Percentiles rank a stretch among this genome's conserved stretches.
Evolutionary conservation across 2,888 invertebrate genomes (phyloP).

Genomic region (Plagodis dolabraria): DNA sequence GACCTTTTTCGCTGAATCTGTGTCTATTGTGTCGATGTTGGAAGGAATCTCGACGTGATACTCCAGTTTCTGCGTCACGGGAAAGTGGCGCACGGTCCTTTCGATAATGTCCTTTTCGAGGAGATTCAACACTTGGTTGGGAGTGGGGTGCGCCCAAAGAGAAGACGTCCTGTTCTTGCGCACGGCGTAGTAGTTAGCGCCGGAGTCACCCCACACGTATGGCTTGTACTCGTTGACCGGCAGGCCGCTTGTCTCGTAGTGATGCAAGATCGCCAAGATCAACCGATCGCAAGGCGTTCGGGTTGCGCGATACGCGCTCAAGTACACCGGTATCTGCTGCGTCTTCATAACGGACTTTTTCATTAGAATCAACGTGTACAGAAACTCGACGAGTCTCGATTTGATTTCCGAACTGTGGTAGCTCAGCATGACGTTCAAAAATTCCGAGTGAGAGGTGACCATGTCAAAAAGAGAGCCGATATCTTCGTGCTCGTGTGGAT

Average conservation of each 20-base stretch:
- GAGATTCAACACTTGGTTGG: conserved; percentile 89
- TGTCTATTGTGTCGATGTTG: conserved; percentile 41
- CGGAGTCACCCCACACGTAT: conserved; percentile 93
- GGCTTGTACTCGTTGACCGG: conserved; percentile 89
- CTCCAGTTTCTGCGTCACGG: conserved; percentile 85
- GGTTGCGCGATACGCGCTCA: conserved; percentile 92
- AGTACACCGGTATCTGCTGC: conserved; percentile 89
- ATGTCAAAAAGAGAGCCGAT: conserved; percentile 88
- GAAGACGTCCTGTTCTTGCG: conserved; percentile 81
- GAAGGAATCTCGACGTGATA: conserved; percentile 68
- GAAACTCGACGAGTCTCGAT: conserved; percentile 87
- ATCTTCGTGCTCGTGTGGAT: conserved; percentile 73
- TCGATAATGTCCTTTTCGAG: conserved; percentile 87
- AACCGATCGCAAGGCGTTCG: conserved; percentile 88
- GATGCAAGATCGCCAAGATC: conserved; percentile 87
- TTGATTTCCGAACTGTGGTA: conserved; percentile 76
- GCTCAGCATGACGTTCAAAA: conserved; percentile 88
- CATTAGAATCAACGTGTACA: conserved; percentile 86
- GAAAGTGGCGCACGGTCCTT: conserved; percentile 89
- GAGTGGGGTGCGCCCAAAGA: conserved; percentile 89
- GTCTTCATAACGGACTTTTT: conserved; percentile 87
- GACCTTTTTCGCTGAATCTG: conserved; percentile 42
- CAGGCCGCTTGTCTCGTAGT: conserved; percentile 88
- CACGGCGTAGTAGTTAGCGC: conserved; percentile 90
- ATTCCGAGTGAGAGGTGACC: conserved; percentile 91